phyloP scores from a whole-genome alignment of 2,888 invertebrate genomes.

The Euzophera pinguis region DNA sequence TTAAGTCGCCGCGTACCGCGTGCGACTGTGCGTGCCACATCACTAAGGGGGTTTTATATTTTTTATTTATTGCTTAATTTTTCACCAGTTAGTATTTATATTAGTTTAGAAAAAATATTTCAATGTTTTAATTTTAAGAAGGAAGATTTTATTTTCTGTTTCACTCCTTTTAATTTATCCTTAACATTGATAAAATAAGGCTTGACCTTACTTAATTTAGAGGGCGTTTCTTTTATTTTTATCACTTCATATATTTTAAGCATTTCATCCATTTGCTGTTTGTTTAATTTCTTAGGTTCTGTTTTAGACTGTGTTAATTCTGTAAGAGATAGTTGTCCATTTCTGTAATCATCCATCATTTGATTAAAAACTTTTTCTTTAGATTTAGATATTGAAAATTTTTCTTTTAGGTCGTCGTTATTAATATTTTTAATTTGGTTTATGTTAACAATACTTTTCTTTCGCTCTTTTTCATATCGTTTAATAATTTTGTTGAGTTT shows the following conservation, averaged over 20 bases:
- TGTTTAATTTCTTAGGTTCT: conserved; percentile 24
- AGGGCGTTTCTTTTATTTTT: conserved; percentile 10
- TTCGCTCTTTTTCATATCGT: conserved; percentile 27
- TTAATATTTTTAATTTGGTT: conserved; percentile 13
- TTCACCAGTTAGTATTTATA: too few relatives aligned
- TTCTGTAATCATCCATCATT: conserved; percentile 17
- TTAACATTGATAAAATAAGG: background rate
- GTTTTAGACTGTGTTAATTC: conserved; percentile 18
- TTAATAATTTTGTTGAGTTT: conserved; percentile 28
- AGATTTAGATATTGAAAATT: conserved; percentile 13
- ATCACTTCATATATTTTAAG: conserved; percentile 19
- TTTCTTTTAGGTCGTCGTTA: conserved; percentile 12
- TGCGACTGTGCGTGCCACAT: too few relatives aligned
- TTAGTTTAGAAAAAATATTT: background rate
- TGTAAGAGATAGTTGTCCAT: conserved; percentile 13
- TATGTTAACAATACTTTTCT: conserved; percentile 15
- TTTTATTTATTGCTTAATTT: too few relatives aligned
- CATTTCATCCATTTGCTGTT: conserved; percentile 23
- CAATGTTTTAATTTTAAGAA: background rate
- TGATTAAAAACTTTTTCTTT: conserved; percentile 9
- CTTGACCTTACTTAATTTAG: conserved; percentile 11
- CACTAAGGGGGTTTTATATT: too few relatives aligned
- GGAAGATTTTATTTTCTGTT: background rate
- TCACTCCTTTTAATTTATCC: background rate
- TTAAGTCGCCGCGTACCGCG: too few relatives aligned